Percentiles rank a stretch among this genome's conserved stretches.
Evolutionary conservation across 2,797 vertebrate species (phyloP).

Genomic region (Selene dorsalis): DNA sequence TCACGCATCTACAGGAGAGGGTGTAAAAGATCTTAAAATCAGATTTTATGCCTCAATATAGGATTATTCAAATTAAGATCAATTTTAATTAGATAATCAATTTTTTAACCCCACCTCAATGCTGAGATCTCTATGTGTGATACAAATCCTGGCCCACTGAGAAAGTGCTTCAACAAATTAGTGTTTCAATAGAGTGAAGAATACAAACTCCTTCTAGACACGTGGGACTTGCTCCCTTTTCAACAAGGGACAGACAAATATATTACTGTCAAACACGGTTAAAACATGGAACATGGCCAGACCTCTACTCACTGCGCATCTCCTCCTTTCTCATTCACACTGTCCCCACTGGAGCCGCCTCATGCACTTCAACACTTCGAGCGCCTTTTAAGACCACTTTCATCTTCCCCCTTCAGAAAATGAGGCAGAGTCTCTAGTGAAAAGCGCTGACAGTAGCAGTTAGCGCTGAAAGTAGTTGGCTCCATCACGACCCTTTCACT

Average conservation of each 20-base stretch:
- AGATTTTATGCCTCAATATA: no score
- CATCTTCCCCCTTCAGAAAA: conserved; percentile 79
- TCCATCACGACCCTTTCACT: conserved; percentile 58
- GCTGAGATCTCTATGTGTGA: conserved; percentile 15
- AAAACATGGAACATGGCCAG: conserved; percentile 48
- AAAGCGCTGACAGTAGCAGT: conserved; percentile 79
- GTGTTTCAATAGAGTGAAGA: background rate
- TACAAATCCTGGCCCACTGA: conserved; percentile 20
- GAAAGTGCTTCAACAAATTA: conserved; percentile 26
- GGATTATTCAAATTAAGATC: no score
- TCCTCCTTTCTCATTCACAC: conserved; percentile 56
- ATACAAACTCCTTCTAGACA: conserved; percentile 3
- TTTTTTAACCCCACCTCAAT: conserved; percentile 25
- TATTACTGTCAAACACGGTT: conserved; percentile 62
- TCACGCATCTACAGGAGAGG: no score
- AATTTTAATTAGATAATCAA: background rate
- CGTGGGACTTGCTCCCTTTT: conserved; percentile 31
- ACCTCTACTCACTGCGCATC: conserved; percentile 38
- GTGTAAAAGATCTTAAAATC: no score
- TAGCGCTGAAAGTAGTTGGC: conserved; percentile 64
- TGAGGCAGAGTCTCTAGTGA: conserved; percentile 74
- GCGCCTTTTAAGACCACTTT: conserved; percentile 79
- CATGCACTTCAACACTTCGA: conserved; percentile 74
- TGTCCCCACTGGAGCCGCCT: conserved; percentile 62
- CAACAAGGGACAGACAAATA: conserved; percentile 41